Evolutionary conservation across 2,113 vertebrate genomes (phyloP).

Genomic region (Oryctolagus cuniculus): mOryCun1.1 NC_091440.1:57974001-57974500

Average conservation of each 20-base stretch:
- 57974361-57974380: not conserved
- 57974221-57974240: accelerated
- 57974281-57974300: not conserved
- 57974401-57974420: not conserved
- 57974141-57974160: not conserved
- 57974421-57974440: not conserved
- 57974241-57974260: not conserved
- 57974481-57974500: slow-evolving; percentile 32
- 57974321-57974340: not conserved
- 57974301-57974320: not conserved
- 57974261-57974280: not conserved
- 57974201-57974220: not conserved
- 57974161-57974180: not conserved
- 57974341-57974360: not conserved
- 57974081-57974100: not conserved
- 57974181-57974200: not conserved
- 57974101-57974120: not conserved
- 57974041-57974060: not conserved
- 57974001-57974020: not conserved
- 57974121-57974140: not conserved
- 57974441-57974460: not conserved
- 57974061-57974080: not conserved
- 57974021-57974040: not conserved
- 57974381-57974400: not conserved
- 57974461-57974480: not conserved